Conservation (phyloP, 2,888 invertebrate species). For the Acleris emargana region DNA sequence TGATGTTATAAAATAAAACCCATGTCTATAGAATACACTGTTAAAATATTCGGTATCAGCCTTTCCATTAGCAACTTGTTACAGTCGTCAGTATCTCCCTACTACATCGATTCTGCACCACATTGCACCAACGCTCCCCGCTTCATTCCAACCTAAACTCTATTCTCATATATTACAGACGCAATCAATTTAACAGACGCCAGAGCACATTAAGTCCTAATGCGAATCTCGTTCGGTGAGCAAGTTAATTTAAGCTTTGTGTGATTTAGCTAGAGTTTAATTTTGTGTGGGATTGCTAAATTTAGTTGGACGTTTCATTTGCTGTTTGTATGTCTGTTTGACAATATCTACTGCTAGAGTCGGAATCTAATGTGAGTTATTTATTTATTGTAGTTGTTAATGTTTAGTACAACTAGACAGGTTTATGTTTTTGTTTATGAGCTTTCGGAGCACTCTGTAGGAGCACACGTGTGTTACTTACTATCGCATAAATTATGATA, state of each 20-base stretch:
- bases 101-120: conserved; percentile 35
- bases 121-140: conserved; percentile 17
- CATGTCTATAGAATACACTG: no score
- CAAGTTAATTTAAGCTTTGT: conserved; percentile 29
- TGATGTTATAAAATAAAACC: no score
- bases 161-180: conserved; percentile 6
- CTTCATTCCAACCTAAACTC: conserved; percentile 2
- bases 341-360: conserved; percentile 26
- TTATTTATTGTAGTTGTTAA: conserved; percentile 20
- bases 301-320: conserved; percentile 23
- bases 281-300: conserved; percentile 18
- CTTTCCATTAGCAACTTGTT: conserved; percentile 29
- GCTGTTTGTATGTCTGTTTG: conserved; percentile 25
- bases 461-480: no score
- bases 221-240: conserved; percentile 27
- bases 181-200: neutral
- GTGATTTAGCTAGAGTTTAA: conserved; percentile 17
- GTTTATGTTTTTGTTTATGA: no score
- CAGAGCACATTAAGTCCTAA: conserved; percentile 27
- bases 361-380: conserved; percentile 17
- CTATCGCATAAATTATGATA: no score
- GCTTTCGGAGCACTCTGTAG: no score
- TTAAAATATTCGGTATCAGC: no score
- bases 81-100: conserved; percentile 21
- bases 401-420: neutral